Evolutionary conservation across 2,888 invertebrate species (phyloP), one percentile per base, ranked within the genome.

Genomic region (Digitonthophagus gazella): DNA sequence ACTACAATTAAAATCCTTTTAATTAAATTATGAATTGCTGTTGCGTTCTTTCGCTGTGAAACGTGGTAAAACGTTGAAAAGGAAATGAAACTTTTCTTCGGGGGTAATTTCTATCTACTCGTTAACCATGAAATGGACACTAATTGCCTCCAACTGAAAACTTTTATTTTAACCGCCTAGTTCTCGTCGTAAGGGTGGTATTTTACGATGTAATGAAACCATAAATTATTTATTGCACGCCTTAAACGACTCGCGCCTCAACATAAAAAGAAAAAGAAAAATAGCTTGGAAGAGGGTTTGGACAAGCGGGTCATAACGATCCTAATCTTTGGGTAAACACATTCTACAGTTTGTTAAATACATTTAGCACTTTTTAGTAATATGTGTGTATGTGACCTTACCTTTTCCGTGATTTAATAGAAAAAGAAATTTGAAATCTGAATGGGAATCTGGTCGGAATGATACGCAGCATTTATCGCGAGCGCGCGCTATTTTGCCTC

Each of bases 401-500:
- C n/a, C n/a, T n/a, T n/a, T n/a, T n/a, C n/a, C n/a, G n/a, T n/a
- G n/a, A n/a, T n/a, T n/a, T n/a, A n/a, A n/a, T n/a, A n/a, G n/a
- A n/a, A n/a, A n/a, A n/a, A n/a, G n/a, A n/a, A 44, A 44, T 44
- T 44, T 11, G 8, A 44, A 44, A 8, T 44, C 28, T 44, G 8
- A 44, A 44, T 44, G 28, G 11, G 8, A 44, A 44, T 44, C 28
- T 6, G 6, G 11, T 8, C 28, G 3, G 11, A 44, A 44, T 44
- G 28, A 44, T 44, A 11, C 11, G 28, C 1, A 44, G 28, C 28
- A 44, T 44, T 61, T 61, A 61, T 61, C 19, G 19, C 18, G 61
- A 19, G n/a, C 61, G 28, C n/a, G n/a, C 58, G 20, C 61, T 55
- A 70, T 70, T 70, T 70, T 64, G 16, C 20, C 67, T 58, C 64